A percentile compares a stretch with the other conserved stretches of the same genome.
Evolutionary conservation across 2,797 vertebrate genomes (phyloP).

Genomic region (Spatula clypeata): DNA sequence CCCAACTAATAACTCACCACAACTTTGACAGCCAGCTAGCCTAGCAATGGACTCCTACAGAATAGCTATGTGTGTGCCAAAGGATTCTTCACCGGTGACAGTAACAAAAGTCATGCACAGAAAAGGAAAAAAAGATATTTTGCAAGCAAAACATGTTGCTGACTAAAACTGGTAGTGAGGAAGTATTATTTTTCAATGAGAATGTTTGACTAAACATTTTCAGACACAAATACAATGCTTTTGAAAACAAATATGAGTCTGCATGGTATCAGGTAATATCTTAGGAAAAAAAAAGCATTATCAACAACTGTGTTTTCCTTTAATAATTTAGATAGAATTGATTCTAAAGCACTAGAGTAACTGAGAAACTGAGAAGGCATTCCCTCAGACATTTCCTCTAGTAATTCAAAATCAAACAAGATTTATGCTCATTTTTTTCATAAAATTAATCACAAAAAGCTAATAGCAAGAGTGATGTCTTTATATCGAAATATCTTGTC

Average conservation of each 20-base stretch:
- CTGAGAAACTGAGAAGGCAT: background rate
- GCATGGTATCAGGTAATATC: background rate
- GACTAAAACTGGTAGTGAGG: background rate
- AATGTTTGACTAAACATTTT: background rate
- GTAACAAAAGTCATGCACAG: background rate
- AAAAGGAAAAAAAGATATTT: background rate
- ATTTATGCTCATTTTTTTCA: background rate
- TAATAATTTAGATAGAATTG: background rate
- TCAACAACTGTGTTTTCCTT: background rate
- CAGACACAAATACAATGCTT: background rate
- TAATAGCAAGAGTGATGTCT: background rate
- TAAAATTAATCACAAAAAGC: background rate
- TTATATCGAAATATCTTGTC: background rate
- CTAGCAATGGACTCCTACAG: background rate
- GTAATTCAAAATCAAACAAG: background rate
- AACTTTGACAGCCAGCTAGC: background rate
- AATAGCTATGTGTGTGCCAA: background rate
- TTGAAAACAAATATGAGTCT: background rate
- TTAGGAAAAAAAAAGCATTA: background rate
- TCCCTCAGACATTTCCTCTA: background rate
- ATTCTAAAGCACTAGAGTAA: background rate
- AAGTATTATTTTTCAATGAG: background rate
- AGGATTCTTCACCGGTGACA: background rate
- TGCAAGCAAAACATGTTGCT: background rate
- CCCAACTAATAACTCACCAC: background rate